A percentile compares a stretch with the other conserved stretches of the same genome.
These are phyloP conservation scores for Diorhabda sublineata DNA, from an alignment of 1,140 invertebrate genomes.

Conservation along the genomic window DNA sequence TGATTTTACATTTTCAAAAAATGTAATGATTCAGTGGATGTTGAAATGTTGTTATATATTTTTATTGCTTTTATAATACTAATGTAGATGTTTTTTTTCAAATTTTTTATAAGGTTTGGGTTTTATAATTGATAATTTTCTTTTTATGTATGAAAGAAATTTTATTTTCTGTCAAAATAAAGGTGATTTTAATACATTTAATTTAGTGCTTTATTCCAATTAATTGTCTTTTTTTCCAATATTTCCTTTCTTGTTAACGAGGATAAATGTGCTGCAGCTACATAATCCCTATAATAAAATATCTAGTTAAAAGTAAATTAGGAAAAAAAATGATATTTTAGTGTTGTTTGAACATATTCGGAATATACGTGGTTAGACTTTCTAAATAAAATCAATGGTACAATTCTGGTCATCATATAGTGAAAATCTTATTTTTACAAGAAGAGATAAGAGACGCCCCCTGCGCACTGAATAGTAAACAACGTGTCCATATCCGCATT, in stretches of 20 bases:
- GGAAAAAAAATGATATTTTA: too few species aligned
- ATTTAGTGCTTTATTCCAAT: conserved; percentile 15
- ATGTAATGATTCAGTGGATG: not conserved
- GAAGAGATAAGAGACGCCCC: too few species aligned
- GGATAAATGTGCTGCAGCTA: conserved; percentile 50
- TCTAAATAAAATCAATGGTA: too few species aligned
- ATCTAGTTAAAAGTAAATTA: not conserved
- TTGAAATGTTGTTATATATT: conserved; percentile 6
- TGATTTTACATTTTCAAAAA: not conserved
- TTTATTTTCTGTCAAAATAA: not conserved
- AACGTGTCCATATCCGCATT: too few species aligned
- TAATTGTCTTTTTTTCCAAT: conserved; percentile 3
- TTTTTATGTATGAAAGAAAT: not conserved
- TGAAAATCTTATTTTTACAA: too few species aligned
- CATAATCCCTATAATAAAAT: conserved; percentile 45
- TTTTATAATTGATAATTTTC: not conserved
- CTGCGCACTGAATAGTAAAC: too few species aligned
- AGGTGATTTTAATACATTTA: not conserved
- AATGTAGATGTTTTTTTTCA: not conserved
- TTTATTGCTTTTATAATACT: conserved; percentile 5
- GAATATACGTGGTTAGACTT: too few species aligned
- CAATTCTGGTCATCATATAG: too few species aligned
- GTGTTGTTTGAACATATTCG: too few species aligned
- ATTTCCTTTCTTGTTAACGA: conserved; percentile 45
- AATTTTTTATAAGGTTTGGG: not conserved